A percentile compares a stretch with the other conserved stretches of the same genome.
These are phyloP conservation scores for Dysidea cf. avara DNA, from an alignment of 37 sponge, comb jelly and placozoan genomes.

Conservation along the genomic window DNA sequence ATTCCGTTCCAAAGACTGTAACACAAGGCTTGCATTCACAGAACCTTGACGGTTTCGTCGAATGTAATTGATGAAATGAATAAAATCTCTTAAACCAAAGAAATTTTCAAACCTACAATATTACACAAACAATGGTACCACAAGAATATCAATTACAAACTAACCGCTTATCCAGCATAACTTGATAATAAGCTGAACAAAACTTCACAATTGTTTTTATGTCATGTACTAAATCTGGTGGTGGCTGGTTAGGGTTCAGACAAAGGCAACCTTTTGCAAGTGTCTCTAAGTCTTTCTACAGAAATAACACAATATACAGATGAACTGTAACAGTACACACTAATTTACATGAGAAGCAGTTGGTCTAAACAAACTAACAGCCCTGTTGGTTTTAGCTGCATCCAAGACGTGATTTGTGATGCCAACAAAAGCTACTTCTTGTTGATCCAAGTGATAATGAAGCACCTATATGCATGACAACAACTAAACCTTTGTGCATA, in stretches of 20 bases:
- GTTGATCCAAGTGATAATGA: no score
- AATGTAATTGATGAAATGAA: constrained; percentile 85
- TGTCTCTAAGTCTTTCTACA: no score
- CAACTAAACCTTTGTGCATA: constrained; percentile 82
- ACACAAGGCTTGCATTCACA: constrained; percentile 48
- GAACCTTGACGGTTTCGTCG: constrained; percentile 38
- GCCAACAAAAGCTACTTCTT: no score
- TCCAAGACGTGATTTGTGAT: no score
- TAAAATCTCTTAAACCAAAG: constrained; percentile 88
- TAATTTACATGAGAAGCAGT: no score
- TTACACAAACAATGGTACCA: no score
- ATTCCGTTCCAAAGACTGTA: constrained; percentile 86
- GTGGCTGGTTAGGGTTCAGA: constrained; percentile 47
- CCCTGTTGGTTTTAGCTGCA: no score
- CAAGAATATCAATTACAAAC: background rate
- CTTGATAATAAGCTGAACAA: constrained; percentile 41
- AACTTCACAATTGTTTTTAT: constrained; percentile 49
- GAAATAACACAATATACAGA: constrained; percentile 46
- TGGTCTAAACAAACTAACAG: no score
- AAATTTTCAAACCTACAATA: constrained; percentile 30
- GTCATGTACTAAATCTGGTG: constrained; percentile 50
- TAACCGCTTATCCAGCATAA: constrained; percentile 29
- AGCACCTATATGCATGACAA: no score
- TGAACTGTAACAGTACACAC: constrained; percentile 71
- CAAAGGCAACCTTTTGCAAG: constrained; percentile 77